Evolutionary conservation across 2,888 invertebrate species (phyloP).

Genomic region (Empis stercorea): DNA sequence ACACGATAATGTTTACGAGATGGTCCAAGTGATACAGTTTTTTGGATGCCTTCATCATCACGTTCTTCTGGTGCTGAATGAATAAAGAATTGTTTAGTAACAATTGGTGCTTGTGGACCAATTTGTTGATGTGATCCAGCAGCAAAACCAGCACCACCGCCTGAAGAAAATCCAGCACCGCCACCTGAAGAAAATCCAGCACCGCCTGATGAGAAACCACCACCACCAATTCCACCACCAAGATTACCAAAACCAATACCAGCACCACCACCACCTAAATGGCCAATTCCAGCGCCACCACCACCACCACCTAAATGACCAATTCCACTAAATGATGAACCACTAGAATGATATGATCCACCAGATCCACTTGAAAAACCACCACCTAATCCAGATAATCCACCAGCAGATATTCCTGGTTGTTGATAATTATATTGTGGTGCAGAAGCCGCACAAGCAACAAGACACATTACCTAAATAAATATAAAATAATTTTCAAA

Average conservation of each 20-base stretch:
- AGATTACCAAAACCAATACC: neutral
- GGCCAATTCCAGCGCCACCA: slow-evolving; percentile 5
- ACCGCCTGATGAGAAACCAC: slow-evolving; percentile 4
- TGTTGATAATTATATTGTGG: slow-evolving; percentile 1
- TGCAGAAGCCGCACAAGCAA: neutral
- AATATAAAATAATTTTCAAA: no score
- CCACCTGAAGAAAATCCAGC: neutral
- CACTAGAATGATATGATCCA: neutral
- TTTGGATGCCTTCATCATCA: slow-evolving; percentile 27
- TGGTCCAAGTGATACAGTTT: slow-evolving; percentile 30
- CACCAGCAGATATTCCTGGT: neutral
- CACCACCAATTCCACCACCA: neutral
- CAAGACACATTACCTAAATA: neutral
- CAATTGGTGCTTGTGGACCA: slow-evolving; percentile 11
- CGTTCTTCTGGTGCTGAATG: slow-evolving; percentile 35
- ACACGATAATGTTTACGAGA: slow-evolving; percentile 34
- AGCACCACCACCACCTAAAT: slow-evolving; percentile 6
- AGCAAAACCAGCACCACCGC: slow-evolving; percentile 1
- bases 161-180: slow-evolving; percentile 2
- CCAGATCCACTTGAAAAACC: neutral
- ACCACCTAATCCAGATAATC: slow-evolving; percentile 13
- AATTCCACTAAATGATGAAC: neutral
- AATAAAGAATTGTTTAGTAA: slow-evolving; percentile 34
- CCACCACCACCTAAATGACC: slow-evolving; percentile 9
- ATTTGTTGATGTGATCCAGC: neutral